Evolutionary conservation across 2,113 vertebrate species (phyloP).

Genomic region (Cnemophilus loriae): DNA sequence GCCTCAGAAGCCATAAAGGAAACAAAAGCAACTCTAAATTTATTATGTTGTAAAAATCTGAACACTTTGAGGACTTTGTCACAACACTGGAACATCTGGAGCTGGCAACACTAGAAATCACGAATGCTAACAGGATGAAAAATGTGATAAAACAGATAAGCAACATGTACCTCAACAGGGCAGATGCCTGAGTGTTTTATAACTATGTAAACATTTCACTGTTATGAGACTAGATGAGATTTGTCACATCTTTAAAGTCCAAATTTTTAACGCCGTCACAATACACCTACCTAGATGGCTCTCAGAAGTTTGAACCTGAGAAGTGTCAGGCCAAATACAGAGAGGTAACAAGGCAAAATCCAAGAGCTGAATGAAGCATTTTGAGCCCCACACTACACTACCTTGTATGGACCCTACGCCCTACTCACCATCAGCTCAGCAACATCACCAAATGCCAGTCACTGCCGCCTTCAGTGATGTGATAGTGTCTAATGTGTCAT

Average conservation of each 20-base stretch:
- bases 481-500: not conserved
- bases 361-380: not conserved
- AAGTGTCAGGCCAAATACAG: not conserved
- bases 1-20: not conserved
- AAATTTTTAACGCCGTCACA: not conserved
- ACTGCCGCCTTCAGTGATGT: not conserved
- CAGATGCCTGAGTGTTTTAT: not conserved
- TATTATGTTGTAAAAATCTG: not conserved
- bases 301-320: not conserved
- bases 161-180: not conserved
- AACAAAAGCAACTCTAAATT: not conserved
- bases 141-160: not conserved
- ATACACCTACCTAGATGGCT: not conserved
- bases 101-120: not conserved
- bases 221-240: not conserved
- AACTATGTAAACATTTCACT: not conserved
- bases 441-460: not conserved
- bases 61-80: not conserved
- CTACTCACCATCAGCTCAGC: not conserved
- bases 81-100: not conserved
- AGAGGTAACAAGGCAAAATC: not conserved
- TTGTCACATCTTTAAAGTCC: not conserved
- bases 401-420: rapidly evolving
- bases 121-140: not conserved
- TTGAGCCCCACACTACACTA: not conserved